These are phyloP conservation scores for Bos indicus DNA, from an alignment of 2,113 vertebrate species.

Conservation along the genomic window DNA sequence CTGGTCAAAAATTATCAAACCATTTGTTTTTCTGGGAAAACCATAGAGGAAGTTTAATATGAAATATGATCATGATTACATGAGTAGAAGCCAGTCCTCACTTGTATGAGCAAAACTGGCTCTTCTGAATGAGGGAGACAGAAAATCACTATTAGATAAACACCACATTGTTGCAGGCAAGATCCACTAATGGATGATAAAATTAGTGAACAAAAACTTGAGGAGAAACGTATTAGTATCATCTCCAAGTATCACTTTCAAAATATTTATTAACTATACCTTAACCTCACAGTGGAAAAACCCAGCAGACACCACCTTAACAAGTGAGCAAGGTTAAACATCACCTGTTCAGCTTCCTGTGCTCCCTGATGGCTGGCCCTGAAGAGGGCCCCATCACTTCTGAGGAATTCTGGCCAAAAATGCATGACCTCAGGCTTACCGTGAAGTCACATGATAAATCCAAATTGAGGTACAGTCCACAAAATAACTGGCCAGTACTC, in stretches of 20 bases:
- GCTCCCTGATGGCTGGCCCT: too few relatives aligned
- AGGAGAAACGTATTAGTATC: background rate
- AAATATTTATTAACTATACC: background rate
- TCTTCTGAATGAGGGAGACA: background rate
- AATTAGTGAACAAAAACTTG: background rate
- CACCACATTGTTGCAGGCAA: background rate
- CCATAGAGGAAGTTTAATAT: background rate
- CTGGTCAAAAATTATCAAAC: background rate
- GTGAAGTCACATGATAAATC: background rate
- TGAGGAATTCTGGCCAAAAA: background rate
- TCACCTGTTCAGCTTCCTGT: rapidly evolving
- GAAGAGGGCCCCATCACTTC: background rate
- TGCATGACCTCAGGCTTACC: background rate
- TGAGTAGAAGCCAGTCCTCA: background rate
- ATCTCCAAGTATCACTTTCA: background rate
- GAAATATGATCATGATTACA: background rate
- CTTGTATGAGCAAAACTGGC: background rate
- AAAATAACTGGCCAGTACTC: background rate
- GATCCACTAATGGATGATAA: background rate
- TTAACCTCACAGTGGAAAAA: background rate
- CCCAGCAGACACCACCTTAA: background rate
- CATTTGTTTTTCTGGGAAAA: conserved; percentile 6
- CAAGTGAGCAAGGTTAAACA: background rate
- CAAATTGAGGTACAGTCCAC: background rate
- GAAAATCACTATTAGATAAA: background rate